phyloP scores from a whole-genome alignment of 1,140 invertebrate genomes.

The Phymorhynchus buccinoides region DNA sequence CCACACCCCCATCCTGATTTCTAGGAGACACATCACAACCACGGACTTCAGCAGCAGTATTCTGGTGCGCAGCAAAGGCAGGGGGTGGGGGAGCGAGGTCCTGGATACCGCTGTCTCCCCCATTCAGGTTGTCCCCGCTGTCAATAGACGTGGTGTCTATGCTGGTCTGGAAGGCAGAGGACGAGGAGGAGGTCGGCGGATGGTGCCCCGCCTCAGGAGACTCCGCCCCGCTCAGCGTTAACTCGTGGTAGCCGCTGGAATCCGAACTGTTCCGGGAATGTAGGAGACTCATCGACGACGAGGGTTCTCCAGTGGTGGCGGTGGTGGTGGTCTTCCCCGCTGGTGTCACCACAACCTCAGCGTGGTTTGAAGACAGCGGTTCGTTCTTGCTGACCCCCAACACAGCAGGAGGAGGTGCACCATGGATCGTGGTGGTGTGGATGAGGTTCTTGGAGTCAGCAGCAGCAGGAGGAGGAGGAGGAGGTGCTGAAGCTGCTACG shows the following conservation, averaged over 20 bases:
- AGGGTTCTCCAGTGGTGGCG: background rate
- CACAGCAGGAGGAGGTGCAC: too few relatives aligned
- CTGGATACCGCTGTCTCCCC: constrained; percentile 56
- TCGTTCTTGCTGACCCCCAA: too few relatives aligned
- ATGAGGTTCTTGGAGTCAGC: background rate
- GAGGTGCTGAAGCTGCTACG: background rate
- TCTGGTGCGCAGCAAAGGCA: background rate
- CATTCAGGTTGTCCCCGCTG: constrained; percentile 59
- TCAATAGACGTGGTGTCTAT: constrained; percentile 62
- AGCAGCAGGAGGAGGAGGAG: background rate
- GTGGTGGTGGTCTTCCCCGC: background rate
- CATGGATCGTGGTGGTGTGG: background rate
- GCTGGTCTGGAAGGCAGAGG: constrained; percentile 57
- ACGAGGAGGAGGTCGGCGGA: constrained; percentile 32
- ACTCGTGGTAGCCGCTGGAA: constrained; percentile 84
- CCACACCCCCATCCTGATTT: background rate
- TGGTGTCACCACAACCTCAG: background rate
- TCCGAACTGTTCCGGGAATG: constrained; percentile 85
- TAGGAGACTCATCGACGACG: constrained; percentile 42
- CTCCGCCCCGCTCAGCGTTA: constrained; percentile 80
- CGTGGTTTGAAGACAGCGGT: too few relatives aligned
- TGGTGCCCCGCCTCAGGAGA: constrained; percentile 58
- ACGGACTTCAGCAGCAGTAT: background rate
- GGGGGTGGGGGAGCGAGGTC: constrained; percentile 48
- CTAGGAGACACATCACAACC: too few relatives aligned